Conservation (phyloP, 1,140 invertebrate genomes). For the Diabrotica virgifera region DNA sequence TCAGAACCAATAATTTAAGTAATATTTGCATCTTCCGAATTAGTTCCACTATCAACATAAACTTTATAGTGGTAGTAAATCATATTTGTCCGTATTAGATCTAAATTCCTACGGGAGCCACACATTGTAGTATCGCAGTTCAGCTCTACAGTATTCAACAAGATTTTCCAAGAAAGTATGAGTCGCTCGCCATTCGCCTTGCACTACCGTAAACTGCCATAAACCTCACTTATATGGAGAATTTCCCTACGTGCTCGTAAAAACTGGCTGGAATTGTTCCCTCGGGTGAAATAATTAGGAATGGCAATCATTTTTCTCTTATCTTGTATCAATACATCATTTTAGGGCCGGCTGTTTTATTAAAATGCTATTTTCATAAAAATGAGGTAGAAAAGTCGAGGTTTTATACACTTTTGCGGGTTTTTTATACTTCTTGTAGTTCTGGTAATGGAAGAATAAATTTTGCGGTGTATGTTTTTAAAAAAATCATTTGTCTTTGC, state of each 20-base stretch:
- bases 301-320: constrained; percentile 23
- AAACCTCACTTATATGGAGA: constrained; percentile 6
- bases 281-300: constrained; percentile 27
- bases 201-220: not conserved
- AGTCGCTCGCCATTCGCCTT: not conserved
- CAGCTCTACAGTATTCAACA: not conserved
- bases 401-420: too few relatives aligned
- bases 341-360: not conserved
- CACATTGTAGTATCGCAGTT: not conserved
- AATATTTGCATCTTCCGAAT: too few relatives aligned
- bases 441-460: not conserved
- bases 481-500: too few relatives aligned
- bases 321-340: not conserved
- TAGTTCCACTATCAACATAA: too few relatives aligned
- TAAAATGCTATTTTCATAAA: not conserved
- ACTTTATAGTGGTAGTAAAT: not conserved
- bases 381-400: not conserved
- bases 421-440: not conserved
- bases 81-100: not conserved
- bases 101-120: not conserved
- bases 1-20: too few relatives aligned
- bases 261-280: constrained; percentile 19
- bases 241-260: constrained; percentile 8
- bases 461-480: too few relatives aligned
- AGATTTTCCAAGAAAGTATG: not conserved